These are phyloP conservation scores for Zonitis immaculata DNA, from an alignment of 2,888 invertebrate species.

Conservation along the genomic window DNA sequence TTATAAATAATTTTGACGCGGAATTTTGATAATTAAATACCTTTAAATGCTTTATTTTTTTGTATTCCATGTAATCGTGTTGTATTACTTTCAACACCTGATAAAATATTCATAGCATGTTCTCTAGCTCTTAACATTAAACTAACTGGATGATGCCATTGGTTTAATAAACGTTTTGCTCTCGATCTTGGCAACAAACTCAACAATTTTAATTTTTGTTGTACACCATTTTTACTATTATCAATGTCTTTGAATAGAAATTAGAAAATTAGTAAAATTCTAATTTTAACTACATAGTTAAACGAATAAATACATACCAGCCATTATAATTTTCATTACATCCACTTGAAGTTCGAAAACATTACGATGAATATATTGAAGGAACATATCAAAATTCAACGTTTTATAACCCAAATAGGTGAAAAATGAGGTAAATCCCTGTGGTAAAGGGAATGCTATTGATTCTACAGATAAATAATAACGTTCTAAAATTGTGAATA, in stretches of 20 bases:
- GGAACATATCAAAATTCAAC: constrained; percentile 70
- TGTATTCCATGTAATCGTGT: constrained; percentile 36
- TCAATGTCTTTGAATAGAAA: constrained; percentile 47
- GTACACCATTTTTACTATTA: constrained; percentile 55
- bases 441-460: constrained; percentile 76
- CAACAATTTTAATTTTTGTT: constrained; percentile 68
- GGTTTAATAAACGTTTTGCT: constrained; percentile 70
- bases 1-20: constrained; percentile 8
- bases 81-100: constrained; percentile 58
- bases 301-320: constrained; percentile 52
- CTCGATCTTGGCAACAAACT: constrained; percentile 72
- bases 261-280: constrained; percentile 1
- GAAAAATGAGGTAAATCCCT: constrained; percentile 85
- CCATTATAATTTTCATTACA: constrained; percentile 78
- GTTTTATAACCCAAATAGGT: constrained; percentile 80
- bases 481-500: constrained; percentile 76
- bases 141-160: constrained; percentile 73
- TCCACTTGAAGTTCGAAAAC: constrained; percentile 85
- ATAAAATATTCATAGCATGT: constrained; percentile 74
- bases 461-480: constrained; percentile 75
- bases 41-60: constrained; percentile 30
- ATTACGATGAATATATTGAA: constrained; percentile 78
- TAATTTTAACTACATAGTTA: no score
- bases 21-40: no score
- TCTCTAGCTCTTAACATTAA: constrained; percentile 74